phyloP scores from a whole-genome alignment of 2,888 invertebrate genomes.

The Drosophila anomelani region DNA sequence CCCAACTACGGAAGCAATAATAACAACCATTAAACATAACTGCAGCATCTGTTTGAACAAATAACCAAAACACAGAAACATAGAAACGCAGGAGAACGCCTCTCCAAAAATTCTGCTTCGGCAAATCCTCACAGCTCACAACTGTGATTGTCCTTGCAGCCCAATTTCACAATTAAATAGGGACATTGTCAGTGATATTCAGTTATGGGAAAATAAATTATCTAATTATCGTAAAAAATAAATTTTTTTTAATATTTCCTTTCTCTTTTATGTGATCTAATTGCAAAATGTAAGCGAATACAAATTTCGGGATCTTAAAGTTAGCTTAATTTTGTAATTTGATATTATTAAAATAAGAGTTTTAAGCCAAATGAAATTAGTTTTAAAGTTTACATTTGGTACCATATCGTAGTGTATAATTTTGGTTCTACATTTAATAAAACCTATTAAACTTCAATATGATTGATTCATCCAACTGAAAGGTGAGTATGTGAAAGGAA shows the following conservation, averaged over 20 bases:
- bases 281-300: too few relatives aligned
- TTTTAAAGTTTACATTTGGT: too few relatives aligned
- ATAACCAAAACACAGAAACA: conserved; percentile 71
- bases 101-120: not conserved
- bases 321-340: too few relatives aligned
- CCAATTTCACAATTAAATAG: not conserved
- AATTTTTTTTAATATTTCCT: too few relatives aligned
- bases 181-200: not conserved
- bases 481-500: not conserved
- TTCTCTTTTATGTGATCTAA: too few relatives aligned
- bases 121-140: not conserved
- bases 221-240: too few relatives aligned
- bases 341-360: too few relatives aligned
- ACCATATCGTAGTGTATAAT: too few relatives aligned
- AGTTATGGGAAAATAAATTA: not conserved
- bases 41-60: conserved; percentile 76
- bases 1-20: not conserved
- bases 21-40: conserved; percentile 33
- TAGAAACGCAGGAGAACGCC: conserved; percentile 23
- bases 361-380: too few relatives aligned
- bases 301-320: too few relatives aligned
- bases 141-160: not conserved
- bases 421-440: not conserved
- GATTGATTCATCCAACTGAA: not conserved
- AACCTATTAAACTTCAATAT: not conserved